phyloP scores from a whole-genome alignment of 1,140 invertebrate genomes.

The Drosophila pectinifera region DNA sequence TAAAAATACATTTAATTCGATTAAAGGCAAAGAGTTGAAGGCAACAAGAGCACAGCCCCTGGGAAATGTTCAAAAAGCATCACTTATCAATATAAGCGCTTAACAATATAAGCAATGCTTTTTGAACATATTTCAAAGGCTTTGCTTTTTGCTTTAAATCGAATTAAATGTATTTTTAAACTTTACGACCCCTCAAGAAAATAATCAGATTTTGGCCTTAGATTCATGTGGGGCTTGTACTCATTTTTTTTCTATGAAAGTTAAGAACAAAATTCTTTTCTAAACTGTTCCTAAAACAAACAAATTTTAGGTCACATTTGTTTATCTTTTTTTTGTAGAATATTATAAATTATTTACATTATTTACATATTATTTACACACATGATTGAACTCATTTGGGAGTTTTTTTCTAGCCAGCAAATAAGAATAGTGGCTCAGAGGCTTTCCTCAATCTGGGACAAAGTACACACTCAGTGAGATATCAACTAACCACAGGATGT shows the following conservation, averaged over 20 bases:
- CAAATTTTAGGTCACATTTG: no score
- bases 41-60: no score
- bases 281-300: not conserved
- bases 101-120: no score
- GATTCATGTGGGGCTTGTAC: no score
- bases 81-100: no score
- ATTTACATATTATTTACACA: no score
- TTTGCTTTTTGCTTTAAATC: conserved; percentile 46
- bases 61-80: no score
- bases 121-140: no score
- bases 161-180: conserved; percentile 68
- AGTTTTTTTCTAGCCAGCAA: not conserved
- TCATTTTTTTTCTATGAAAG: no score
- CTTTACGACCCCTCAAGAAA: conserved; percentile 44
- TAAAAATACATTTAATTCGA: conserved; percentile 68
- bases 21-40: conserved; percentile 36
- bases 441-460: conserved; percentile 24
- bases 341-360: no score
- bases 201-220: not conserved
- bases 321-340: no score
- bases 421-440: not conserved
- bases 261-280: no score
- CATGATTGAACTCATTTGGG: not conserved
- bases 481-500: conserved; percentile 45
- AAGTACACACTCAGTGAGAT: conserved; percentile 18